A percentile compares a stretch with the other conserved stretches of the same genome.
Conservation (phyloP, 2,888 invertebrate genomes). For the Tenthredo notha region DNA sequence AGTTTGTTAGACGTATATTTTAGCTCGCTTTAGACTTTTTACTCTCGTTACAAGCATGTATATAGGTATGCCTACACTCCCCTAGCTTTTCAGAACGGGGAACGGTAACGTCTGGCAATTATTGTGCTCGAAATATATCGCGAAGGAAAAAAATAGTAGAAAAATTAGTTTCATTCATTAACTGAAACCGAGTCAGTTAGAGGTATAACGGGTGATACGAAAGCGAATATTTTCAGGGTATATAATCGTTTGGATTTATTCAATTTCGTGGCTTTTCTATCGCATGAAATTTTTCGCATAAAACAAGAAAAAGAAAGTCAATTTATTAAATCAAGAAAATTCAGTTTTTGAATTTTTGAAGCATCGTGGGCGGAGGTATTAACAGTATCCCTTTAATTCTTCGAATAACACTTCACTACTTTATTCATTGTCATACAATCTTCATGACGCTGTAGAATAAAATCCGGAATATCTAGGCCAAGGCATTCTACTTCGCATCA, state of each 20-base stretch:
- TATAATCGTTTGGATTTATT: neutral
- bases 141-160: conserved; percentile 3
- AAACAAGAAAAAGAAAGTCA: neutral
- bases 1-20: neutral
- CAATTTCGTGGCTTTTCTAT: neutral
- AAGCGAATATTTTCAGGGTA: neutral
- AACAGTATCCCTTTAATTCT: neutral
- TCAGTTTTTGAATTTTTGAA: neutral
- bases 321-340: neutral
- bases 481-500: conserved; percentile 45
- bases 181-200: neutral
- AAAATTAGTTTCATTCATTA: conserved; percentile 35
- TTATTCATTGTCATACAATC: conserved; percentile 1
- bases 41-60: neutral
- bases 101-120: conserved; percentile 37
- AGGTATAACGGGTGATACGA: neutral
- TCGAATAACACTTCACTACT: neutral
- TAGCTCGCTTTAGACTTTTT: neutral
- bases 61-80: neutral
- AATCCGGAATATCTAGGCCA: conserved; percentile 43
- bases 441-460: conserved; percentile 30
- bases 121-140: conserved; percentile 17
- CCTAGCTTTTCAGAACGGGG: neutral
- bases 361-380: neutral
- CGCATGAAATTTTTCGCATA: neutral